These are phyloP conservation scores for Drosophila lacteicornis DNA, from an alignment of 1,140 invertebrate species.

Conservation along the genomic window DNA sequence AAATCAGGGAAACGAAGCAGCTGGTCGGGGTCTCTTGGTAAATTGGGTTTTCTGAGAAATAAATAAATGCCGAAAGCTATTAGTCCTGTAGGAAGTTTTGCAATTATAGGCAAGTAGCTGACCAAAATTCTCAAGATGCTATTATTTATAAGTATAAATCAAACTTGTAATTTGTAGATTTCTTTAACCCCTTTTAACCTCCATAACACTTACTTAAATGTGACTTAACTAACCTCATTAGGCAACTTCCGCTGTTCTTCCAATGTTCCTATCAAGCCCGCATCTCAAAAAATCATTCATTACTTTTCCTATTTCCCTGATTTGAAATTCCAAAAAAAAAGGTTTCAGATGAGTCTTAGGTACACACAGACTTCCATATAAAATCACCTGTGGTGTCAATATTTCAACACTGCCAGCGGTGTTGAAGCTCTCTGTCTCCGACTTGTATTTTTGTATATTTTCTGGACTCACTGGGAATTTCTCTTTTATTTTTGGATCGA, in stretches of 20 bases:
- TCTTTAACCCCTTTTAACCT: background rate
- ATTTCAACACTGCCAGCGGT: constrained; percentile 82
- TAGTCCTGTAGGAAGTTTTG: background rate
- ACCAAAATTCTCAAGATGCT: background rate
- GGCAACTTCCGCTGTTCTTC: constrained; percentile 39
- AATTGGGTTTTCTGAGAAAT: constrained; percentile 10
- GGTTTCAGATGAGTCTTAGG: constrained; percentile 23
- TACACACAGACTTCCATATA: constrained; percentile 65
- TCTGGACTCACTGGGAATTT: constrained; percentile 19
- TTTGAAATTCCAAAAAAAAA: no score
- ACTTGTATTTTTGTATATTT: constrained; percentile 8
- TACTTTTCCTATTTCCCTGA: constrained; percentile 11
- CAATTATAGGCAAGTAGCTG: background rate
- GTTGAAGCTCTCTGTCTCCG: constrained; percentile 72
- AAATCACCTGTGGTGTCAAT: constrained; percentile 83
- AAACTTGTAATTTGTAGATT: background rate
- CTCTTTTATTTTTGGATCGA: constrained; percentile 33
- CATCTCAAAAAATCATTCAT: constrained; percentile 45
- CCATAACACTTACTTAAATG: background rate
- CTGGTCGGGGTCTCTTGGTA: constrained; percentile 15
- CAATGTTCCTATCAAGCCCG: constrained; percentile 45
- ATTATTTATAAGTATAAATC: background rate
- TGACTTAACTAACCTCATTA: constrained; percentile 14
- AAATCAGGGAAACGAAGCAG: constrained; percentile 42
- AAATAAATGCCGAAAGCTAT: background rate